Base-by-base conservation (phyloP, 2,113 vertebrate genomes). In the Pelodiscus sinensis region DNA sequence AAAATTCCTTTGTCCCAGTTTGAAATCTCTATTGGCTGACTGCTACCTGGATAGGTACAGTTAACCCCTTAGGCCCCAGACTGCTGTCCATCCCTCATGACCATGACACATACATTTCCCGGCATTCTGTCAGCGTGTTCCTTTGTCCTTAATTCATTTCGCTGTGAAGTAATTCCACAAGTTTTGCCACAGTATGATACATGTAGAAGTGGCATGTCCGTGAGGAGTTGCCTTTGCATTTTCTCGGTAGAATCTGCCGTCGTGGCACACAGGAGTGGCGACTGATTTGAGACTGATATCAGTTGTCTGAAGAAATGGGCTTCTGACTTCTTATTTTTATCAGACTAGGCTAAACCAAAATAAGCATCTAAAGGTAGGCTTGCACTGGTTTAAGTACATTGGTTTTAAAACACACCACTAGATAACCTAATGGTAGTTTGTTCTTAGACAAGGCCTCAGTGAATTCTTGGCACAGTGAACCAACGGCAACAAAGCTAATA, bases 141-240 rank as follows among this genome's bases (percentile, higher is more conserved):
- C 50, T 79, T 27, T 8, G 2, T 16, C 79, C 24, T 9, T 6
- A 2, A 3, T 73, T 68, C 22, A 22, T 21, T 24, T 31, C 50
- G 8, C 5, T 44, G 58, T 54, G 79, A 65, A 62, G 50, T 16
- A 19, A 4, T 4, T 89, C 29, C 8, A 4, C 2, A 3, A 27
- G 3, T 1, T 0, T 81, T 51, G 21, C 35, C 73, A 27, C 14
- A 56, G 7, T 15, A 7, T 3, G 0, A 1, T 7, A 13, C 27
- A 3, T 18, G 65, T 87, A 21, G 57, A 57, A 35, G 19, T 19
- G 65, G 31, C 31, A 19, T n/a, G 8, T n/a, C 15, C 9, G 65
- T n/a, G n/a, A 68, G 31, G 31, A 68, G 29, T 18, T 14, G 2
- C 8, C 15, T 65, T 65, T 16, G 62, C 1, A 0, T 0, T 1